Conservation (phyloP, 2,888 invertebrate genomes). For the Cephus rjabovi region DNA sequence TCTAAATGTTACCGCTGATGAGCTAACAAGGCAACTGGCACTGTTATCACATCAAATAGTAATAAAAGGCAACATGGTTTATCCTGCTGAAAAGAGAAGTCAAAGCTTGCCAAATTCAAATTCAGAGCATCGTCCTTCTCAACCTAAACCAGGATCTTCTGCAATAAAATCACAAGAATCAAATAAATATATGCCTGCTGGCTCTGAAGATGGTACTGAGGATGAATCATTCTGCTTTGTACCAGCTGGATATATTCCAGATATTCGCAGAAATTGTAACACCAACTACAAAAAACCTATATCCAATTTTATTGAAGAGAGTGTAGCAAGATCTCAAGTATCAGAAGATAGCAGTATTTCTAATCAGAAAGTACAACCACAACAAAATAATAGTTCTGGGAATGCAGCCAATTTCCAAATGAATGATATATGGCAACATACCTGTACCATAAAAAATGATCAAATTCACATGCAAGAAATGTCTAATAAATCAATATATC, state of each 20-base stretch:
- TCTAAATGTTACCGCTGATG: slow-evolving; percentile 17
- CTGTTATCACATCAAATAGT: slow-evolving; percentile 31
- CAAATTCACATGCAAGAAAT: not conserved
- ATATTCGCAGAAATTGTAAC: not conserved
- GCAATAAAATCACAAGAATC: not conserved
- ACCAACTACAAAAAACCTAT: not conserved
- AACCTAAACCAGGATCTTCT: not conserved
- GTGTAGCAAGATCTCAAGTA: not conserved
- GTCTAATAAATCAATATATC: not conserved
- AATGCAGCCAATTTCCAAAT: not conserved
- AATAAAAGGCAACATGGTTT: slow-evolving; percentile 17
- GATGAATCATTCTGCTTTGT: not conserved
- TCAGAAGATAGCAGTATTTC: not conserved
- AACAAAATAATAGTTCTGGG: not conserved
- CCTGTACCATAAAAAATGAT: not conserved
- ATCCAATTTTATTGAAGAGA: slow-evolving; percentile 1
- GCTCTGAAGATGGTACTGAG: slow-evolving; percentile 5
- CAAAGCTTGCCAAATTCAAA: not conserved
- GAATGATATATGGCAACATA: slow-evolving; percentile 1
- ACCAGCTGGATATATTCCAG: not conserved
- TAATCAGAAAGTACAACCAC: not conserved
- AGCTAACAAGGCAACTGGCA: slow-evolving; percentile 35
- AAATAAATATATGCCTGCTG: slow-evolving; percentile 8
- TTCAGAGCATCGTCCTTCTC: not conserved
- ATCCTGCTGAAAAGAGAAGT: slow-evolving; percentile 14